Percentiles rank a stretch among this genome's conserved stretches.
These are phyloP conservation scores for Enteromius unitaeniatus DNA, from an alignment of 2,797 vertebrate species.

Conservation along the genomic window DNA sequence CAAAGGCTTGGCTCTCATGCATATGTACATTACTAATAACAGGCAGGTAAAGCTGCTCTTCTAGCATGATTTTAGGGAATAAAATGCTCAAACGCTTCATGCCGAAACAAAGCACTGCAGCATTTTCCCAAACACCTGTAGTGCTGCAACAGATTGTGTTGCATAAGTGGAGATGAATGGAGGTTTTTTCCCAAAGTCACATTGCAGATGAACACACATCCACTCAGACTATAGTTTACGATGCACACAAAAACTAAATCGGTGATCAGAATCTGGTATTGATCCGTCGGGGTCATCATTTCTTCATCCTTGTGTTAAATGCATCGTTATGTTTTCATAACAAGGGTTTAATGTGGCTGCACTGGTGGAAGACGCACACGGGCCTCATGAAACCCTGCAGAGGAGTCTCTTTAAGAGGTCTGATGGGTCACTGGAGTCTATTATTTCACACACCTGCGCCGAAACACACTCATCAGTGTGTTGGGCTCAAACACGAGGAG, in stretches of 20 bases:
- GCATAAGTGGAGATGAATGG: not conserved
- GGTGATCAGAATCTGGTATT: not conserved
- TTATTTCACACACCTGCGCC: not conserved
- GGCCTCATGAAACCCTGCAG: not conserved
- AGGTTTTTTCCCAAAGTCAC: not conserved
- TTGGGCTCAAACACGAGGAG: not conserved
- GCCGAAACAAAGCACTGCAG: not conserved
- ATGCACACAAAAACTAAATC: not conserved
- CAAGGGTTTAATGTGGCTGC: not conserved
- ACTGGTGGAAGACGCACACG: not conserved
- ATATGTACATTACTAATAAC: not conserved
- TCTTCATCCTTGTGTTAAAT: not conserved
- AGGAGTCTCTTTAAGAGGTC: not conserved
- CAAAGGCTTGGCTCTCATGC: not conserved
- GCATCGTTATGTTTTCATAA: not conserved
- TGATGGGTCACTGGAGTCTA: not conserved
- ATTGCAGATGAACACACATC: not conserved
- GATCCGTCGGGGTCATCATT: not conserved
- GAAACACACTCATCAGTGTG: not conserved
- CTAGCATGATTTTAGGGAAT: not conserved
- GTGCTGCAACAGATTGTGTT: constrained; percentile 18
- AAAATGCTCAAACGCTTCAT: not conserved
- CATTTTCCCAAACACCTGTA: not conserved
- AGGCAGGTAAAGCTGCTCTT: not conserved
- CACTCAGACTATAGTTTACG: not conserved